Conservation (phyloP, 2,113 vertebrate genomes). For the Halcyon senegalensis region DNA sequence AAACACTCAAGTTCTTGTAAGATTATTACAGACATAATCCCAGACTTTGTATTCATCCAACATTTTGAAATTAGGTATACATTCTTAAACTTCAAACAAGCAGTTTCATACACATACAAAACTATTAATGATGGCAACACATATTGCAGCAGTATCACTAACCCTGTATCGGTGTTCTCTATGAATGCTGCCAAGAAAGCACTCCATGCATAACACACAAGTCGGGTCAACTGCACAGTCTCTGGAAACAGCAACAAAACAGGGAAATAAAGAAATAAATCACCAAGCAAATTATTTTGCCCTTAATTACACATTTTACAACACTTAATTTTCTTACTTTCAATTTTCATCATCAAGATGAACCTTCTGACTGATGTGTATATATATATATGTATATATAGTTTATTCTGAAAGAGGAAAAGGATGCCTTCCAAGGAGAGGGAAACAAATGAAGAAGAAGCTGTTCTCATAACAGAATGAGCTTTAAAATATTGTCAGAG, state of each 20-base stretch:
- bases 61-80: background rate
- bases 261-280: background rate
- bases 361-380: background rate
- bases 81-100: background rate
- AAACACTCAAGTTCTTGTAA: background rate
- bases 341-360: background rate
- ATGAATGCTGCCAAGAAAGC: conserved; percentile 94
- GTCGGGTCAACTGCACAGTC: conserved; percentile 97
- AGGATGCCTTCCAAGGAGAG: background rate
- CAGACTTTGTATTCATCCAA: background rate
- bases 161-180: conserved; percentile 97
- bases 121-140: background rate
- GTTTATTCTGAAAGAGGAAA: background rate
- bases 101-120: background rate
- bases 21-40: background rate
- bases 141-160: conserved; percentile 52
- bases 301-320: background rate
- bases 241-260: conserved; percentile 72
- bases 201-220: conserved; percentile 98
- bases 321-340: conserved; percentile 16
- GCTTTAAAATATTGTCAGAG: background rate
- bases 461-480: background rate
- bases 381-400: no score
- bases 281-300: conserved; percentile 25
- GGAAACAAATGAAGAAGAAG: background rate